Base-by-base conservation (phyloP, 2,888 invertebrate species). In the Auanema freiburgensis region DNA sequence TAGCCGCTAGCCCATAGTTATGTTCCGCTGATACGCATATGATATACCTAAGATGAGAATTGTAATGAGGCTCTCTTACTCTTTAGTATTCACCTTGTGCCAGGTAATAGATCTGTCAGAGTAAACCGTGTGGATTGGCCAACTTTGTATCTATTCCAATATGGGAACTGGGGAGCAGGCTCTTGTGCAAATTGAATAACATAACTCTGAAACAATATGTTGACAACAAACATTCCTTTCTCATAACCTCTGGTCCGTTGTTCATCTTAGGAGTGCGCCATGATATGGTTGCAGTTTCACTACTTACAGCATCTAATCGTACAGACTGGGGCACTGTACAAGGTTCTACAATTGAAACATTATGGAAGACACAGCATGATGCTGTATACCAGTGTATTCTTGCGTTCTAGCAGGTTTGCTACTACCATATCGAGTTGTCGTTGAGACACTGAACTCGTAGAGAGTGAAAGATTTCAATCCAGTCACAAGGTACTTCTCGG, bases 1-100 rank as follows among this genome's bases (percentile, higher is more conserved):
- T 81, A 41, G 82, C 81, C 0, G 82, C 82, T 16, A 81, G 72
- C 11, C 82, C 82, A 55, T 73, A 78, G 59, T 82, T 82, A 76
- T 82, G 82, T 46, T 79, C 77, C 1, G 82, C 82, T 6, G 77
- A 70, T n/a, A 83, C 79, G 58, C 82, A 81, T 11, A 76, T 75
- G 42, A 79, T 78, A 68, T 82, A 82, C 43, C 75, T 75, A 65
- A 11, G 60, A 18, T 14, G 4, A 53, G 8, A 42, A 11, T 50
- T 14, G 18, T 50, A 11, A 18, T 11, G 18, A 12, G n/a, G 52
- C 21, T 53, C 14, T 64, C 40, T 33, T 40, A n/a, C 14, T 44
- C n/a, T 58, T 33, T 44, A n/a, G n/a, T n/a, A n/a, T 49, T 40
- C 44, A 74, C 76, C 76, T 71, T 1, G 80, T 82, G 57, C 79